Evolutionary conservation across 2,888 invertebrate genomes (phyloP).

Genomic region (Pinctada fucata): DNA sequence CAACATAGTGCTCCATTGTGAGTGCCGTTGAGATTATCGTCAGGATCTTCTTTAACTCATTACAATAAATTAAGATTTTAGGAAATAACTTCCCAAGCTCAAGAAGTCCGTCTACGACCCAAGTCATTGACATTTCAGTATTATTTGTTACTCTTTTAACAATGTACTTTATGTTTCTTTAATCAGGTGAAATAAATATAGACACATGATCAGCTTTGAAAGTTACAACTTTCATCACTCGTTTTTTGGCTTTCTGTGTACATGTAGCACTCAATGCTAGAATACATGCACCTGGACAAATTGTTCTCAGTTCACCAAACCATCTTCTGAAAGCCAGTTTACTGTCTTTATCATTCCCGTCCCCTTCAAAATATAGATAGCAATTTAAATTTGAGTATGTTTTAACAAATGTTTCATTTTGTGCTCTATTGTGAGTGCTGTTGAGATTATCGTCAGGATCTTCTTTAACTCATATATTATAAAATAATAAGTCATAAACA

Average conservation of each 20-base stretch:
- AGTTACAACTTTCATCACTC: slow-evolving; percentile 9
- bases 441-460: no score
- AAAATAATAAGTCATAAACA: no score
- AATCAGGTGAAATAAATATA: slow-evolving; percentile 22
- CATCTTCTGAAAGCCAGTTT: slow-evolving; percentile 28
- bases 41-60: no score
- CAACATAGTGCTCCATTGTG: no score
- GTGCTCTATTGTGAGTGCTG: no score
- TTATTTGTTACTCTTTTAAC: slow-evolving; percentile 7
- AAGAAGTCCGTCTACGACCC: slow-evolving; percentile 20
- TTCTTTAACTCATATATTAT: no score
- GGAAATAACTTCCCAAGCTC: slow-evolving; percentile 13
- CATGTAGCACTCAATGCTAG: slow-evolving; percentile 26
- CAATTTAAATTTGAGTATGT: no score
- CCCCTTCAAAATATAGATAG: background rate
- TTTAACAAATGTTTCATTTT: no score
- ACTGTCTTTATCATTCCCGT: background rate
- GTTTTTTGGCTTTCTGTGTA: slow-evolving; percentile 12
- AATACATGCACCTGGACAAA: slow-evolving; percentile 15
- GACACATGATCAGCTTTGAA: background rate
- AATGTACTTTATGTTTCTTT: slow-evolving; percentile 22
- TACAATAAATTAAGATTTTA: slow-evolving; percentile 8
- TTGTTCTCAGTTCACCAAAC: slow-evolving; percentile 24
- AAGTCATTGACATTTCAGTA: slow-evolving; percentile 13
- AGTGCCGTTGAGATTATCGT: no score